These are phyloP conservation scores for Parasteatoda tepidariorum DNA, from an alignment of 1,140 invertebrate genomes.

Conservation along the genomic window DNA sequence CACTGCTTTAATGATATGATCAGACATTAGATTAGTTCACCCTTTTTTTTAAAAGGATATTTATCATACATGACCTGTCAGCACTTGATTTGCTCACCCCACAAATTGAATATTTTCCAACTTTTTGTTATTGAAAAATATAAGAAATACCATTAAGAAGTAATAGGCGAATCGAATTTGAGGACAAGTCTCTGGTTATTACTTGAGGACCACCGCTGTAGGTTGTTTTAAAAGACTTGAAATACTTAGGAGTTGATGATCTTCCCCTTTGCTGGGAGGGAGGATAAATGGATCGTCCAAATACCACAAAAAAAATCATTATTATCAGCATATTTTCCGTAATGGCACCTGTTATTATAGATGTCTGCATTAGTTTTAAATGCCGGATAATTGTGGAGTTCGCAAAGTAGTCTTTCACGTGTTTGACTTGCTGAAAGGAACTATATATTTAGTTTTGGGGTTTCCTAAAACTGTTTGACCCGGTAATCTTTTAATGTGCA, in stretches of 20 bases:
- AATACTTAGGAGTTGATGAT: too few relatives aligned
- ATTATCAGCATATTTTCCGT: slow-evolving; percentile 37
- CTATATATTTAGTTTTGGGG: too few relatives aligned
- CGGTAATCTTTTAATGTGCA: neutral
- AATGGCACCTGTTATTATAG: slow-evolving; percentile 20
- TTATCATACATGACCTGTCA: neutral
- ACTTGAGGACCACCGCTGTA: slow-evolving; percentile 3
- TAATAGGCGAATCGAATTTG: neutral
- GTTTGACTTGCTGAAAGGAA: neutral
- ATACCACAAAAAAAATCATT: slow-evolving; percentile 17
- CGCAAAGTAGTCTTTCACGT: neutral
- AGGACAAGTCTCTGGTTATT: neutral
- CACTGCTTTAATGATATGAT: too few relatives aligned
- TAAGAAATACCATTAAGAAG: too few relatives aligned
- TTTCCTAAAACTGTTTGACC: too few relatives aligned
- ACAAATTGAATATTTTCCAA: neutral
- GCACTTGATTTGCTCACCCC: neutral
- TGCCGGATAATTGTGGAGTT: slow-evolving; percentile 2
- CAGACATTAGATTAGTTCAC: too few relatives aligned
- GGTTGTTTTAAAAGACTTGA: neutral
- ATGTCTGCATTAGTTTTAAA: slow-evolving; percentile 30
- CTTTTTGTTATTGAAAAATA: slow-evolving; percentile 4
- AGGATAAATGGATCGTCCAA: slow-evolving; percentile 3
- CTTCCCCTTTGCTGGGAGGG: neutral
- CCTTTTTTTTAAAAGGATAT: too few relatives aligned